These are phyloP conservation scores for Trachymyrmex cornetzi DNA, from an alignment of 1,140 invertebrate genomes.

Conservation along the genomic window DNA sequence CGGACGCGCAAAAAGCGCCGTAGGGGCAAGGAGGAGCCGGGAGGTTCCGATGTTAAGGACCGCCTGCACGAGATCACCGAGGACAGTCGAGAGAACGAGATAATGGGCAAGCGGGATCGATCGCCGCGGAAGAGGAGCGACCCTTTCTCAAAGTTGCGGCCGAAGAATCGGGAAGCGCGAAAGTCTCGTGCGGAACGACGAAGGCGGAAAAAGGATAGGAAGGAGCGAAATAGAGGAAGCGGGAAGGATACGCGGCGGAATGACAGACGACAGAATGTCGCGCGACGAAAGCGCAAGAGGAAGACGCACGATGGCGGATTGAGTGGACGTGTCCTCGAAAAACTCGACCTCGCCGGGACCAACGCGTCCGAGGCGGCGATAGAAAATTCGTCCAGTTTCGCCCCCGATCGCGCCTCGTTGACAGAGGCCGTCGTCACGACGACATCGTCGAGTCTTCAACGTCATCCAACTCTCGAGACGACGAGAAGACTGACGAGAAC, in stretches of 20 bases:
- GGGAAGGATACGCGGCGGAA: conserved; percentile 59
- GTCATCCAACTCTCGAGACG: conserved; percentile 39
- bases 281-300: conserved; percentile 65
- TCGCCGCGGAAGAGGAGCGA: conserved; percentile 20
- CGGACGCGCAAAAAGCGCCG: conserved; percentile 74
- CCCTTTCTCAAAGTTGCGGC: conserved; percentile 61
- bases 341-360: neutral
- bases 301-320: conserved; percentile 54
- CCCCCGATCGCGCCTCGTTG: neutral
- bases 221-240: conserved; percentile 68
- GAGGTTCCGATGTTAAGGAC: neutral
- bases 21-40: conserved; percentile 63
- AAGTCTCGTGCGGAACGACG: conserved; percentile 77
- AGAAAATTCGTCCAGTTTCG: conserved; percentile 19
- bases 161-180: conserved; percentile 67
- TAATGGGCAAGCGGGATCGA: conserved; percentile 42
- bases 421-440: neutral
- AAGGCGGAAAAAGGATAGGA: conserved; percentile 72
- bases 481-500: conserved; percentile 29
- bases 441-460: conserved; percentile 55
- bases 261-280: conserved; percentile 19
- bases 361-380: neutral
- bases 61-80: neutral
- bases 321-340: neutral
- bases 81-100: conserved; percentile 67